These are phyloP conservation scores for Scaptomyza reducta DNA, from an alignment of 2,888 invertebrate species.

Conservation along the genomic window DNA sequence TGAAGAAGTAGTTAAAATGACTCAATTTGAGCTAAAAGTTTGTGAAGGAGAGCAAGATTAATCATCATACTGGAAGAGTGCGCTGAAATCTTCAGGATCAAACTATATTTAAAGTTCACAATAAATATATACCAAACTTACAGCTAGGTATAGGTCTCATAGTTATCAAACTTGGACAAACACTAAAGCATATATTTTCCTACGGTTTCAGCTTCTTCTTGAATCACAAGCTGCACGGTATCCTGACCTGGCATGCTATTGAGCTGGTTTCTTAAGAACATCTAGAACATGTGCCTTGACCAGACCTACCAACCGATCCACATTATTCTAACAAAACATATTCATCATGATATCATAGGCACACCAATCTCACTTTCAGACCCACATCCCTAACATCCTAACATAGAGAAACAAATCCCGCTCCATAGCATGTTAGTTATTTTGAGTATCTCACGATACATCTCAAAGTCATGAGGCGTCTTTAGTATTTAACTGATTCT, in stretches of 20 bases:
- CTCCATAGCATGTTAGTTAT: too few relatives aligned
- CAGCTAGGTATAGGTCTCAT: too few relatives aligned
- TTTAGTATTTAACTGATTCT: too few relatives aligned
- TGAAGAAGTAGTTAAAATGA: constrained; percentile 77
- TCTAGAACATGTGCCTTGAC: neutral
- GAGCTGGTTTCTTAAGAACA: neutral
- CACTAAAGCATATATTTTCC: neutral
- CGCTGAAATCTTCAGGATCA: neutral
- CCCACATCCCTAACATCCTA: neutral
- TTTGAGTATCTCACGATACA: too few relatives aligned
- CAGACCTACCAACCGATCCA: too few relatives aligned
- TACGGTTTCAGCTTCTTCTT: neutral
- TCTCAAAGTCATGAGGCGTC: too few relatives aligned
- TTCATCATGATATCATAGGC: too few relatives aligned
- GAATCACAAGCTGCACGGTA: neutral
- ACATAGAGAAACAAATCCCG: neutral
- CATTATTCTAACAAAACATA: neutral
- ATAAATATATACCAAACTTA: neutral
- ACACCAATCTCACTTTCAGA: neutral
- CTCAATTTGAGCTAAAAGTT: constrained; percentile 64
- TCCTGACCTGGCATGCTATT: neutral
- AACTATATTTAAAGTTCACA: neutral
- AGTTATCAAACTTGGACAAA: too few relatives aligned
- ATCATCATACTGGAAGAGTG: neutral
- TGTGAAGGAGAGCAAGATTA: constrained; percentile 66